Evolutionary conservation across 2,888 invertebrate genomes (phyloP).

Genomic region (Drosophila atroscutellata): DNA sequence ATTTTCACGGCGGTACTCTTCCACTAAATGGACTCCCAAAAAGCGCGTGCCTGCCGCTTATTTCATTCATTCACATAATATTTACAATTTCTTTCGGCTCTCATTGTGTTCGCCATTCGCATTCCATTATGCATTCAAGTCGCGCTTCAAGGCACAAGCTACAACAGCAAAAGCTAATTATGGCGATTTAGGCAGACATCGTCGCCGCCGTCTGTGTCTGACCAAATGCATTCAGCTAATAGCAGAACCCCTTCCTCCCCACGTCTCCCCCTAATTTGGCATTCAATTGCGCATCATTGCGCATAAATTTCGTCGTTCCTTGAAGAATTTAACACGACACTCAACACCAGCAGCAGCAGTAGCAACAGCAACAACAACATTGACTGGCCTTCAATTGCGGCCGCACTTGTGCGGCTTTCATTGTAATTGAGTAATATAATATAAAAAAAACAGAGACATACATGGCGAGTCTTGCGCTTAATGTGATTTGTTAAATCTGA

Average conservation of each 20-base stretch:
- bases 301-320: conserved; percentile 67
- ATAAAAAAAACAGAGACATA: conserved; percentile 3
- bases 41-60: conserved; percentile 67
- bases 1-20: conserved; percentile 29
- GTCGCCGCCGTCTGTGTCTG: conserved; percentile 10
- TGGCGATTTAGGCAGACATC: conserved; percentile 63
- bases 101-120: conserved; percentile 10
- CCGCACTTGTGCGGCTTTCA: conserved; percentile 70
- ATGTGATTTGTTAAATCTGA: conserved; percentile 23
- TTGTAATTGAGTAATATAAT: conserved; percentile 45
- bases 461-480: conserved; percentile 2
- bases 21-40: conserved; percentile 37
- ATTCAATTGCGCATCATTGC: conserved; percentile 68
- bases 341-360: conserved; percentile 26
- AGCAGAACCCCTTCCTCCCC: background rate
- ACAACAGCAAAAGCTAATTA: conserved; percentile 53
- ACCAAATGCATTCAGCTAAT: conserved; percentile 36
- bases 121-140: conserved; percentile 66
- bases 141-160: conserved; percentile 46
- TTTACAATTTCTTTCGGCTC: conserved; percentile 56
- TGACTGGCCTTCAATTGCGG: conserved; percentile 67
- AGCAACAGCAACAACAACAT: background rate
- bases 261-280: conserved; percentile 52
- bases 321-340: conserved; percentile 49
- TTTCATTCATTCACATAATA: conserved; percentile 50